Evolutionary conservation across 2,113 vertebrate genomes (phyloP).

Genomic region (Phycodurus eques): DNA sequence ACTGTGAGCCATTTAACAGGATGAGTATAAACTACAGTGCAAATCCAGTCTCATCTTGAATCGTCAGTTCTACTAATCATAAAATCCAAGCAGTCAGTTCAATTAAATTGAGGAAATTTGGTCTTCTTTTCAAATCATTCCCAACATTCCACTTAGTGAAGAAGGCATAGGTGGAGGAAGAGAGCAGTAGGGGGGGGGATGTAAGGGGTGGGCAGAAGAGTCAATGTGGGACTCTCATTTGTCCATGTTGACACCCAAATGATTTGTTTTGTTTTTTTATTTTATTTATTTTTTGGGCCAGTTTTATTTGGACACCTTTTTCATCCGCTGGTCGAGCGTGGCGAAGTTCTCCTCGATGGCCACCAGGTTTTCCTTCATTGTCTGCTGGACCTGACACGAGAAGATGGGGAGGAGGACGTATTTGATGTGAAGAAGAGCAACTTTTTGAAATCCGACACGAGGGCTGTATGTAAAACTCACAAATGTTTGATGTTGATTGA

Average conservation of each 20-base stretch:
- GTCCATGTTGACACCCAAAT: slow-evolving; percentile 44
- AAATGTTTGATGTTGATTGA: no score
- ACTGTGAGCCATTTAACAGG: slow-evolving; percentile 16
- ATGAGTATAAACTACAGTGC: slow-evolving; percentile 23
- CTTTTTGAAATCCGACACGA: not conserved
- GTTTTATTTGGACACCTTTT: slow-evolving; percentile 82
- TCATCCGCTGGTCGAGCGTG: slow-evolving; percentile 82
- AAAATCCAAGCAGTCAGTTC: slow-evolving; percentile 55
- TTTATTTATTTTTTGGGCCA: not conserved
- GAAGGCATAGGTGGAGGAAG: slow-evolving; percentile 49
- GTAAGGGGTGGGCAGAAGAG: slow-evolving; percentile 32
- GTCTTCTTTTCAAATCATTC: slow-evolving; percentile 44
- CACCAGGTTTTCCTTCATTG: slow-evolving; percentile 86
- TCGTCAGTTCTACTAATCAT: slow-evolving; percentile 41
- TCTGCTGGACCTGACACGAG: slow-evolving; percentile 81
- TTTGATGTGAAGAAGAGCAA: not conserved
- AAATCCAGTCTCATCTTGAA: slow-evolving; percentile 23
- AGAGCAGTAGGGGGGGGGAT: slow-evolving; percentile 30
- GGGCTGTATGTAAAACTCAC: not conserved
- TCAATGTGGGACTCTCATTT: slow-evolving; percentile 38
- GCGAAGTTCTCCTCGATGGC: slow-evolving; percentile 84
- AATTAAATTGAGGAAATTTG: slow-evolving; percentile 48
- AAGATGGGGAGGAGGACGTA: not conserved
- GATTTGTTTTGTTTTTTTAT: not conserved
- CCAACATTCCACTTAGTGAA: slow-evolving; percentile 55